Base-by-base conservation (phyloP, 2,888 invertebrate species). In the Coelopa pilipes region DNA sequence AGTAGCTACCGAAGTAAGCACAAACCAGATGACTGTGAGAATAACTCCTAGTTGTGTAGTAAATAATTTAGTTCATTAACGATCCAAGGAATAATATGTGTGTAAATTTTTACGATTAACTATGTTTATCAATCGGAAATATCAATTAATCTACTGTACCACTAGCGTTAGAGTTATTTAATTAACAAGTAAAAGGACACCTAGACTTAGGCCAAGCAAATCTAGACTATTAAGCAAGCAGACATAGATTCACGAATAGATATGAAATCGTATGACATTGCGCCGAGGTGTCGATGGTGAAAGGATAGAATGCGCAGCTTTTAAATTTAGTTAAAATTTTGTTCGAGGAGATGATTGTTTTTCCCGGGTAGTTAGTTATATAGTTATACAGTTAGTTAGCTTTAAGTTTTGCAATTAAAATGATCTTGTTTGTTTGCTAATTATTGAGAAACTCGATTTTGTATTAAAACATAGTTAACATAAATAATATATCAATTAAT, bases 1-100 rank as follows among this genome's bases (percentile, higher is more conserved):
- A 89, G 90, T 62, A 90, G 90, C 82, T 87, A 87, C 76, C 86
- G 88, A 80, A 85, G 83, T 81, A 88, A 87, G 84, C 88, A 88
- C 85, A 87, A 88, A 88, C 82, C 86, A 81, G 87, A 87, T 84
- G 87, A 87, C 86, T 87, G 87, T 87, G 87, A 85, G 84, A 86
- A 86, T 83, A 87, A 87, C 85, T 86, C 86, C 86, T 86, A 86
- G 86, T 87, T 63, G 82, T 84, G 81, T 85, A 85, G 76, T 50
- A 69, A 76, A 63, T 71, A 71, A 71, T 53, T 71, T 46, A 70
- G 53, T 24, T 34, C 34, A 60, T 24, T 50, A 24, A 45, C 21
- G 24, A 50, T 17, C 34, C 67, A 55, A 53, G 67, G 53, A 55
- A 55, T 21, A 57, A 55, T 17, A 55, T 73, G 7, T 34, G 34